Conservation (phyloP, 2,888 invertebrate species). For the Branchipolynoe longqiensis region DNA sequence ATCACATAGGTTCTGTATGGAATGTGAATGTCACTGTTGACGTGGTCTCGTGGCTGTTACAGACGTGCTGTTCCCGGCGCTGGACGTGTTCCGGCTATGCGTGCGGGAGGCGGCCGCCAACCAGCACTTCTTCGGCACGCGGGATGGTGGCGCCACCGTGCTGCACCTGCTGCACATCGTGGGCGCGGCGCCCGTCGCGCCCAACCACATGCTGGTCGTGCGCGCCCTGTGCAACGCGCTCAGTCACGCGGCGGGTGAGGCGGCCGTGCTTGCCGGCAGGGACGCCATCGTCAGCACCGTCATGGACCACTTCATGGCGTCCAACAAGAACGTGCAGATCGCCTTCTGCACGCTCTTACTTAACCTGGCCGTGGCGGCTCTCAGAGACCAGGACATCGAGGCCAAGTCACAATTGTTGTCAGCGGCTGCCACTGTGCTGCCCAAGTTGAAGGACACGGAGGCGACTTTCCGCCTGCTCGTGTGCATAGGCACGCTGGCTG, state of each 20-base stretch:
- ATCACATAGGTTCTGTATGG: no score
- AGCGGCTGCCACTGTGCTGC: conserved; percentile 72
- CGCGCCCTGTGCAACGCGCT: conserved; percentile 90
- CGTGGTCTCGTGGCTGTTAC: no score
- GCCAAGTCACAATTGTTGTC: conserved; percentile 75
- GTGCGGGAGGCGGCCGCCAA: conserved; percentile 88
- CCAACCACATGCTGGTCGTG: conserved; percentile 83
- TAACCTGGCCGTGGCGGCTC: conserved; percentile 86
- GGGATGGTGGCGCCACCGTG: conserved; percentile 79
- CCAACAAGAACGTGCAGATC: conserved; percentile 85
- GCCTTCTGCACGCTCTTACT: conserved; percentile 88
- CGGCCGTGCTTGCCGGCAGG: conserved; percentile 70
- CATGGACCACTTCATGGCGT: conserved; percentile 68
- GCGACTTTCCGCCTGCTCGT: conserved; percentile 90
- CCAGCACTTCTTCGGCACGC: conserved; percentile 82
- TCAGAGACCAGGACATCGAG: conserved; percentile 71
- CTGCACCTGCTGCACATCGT: conserved; percentile 82
- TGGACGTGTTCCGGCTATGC: conserved; percentile 93
- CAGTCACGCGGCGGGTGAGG: conserved; percentile 84
- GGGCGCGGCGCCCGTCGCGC: conserved; percentile 68
- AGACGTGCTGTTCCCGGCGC: conserved; percentile 92
- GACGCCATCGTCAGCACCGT: conserved; percentile 73
- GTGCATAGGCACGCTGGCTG: conserved; percentile 88
- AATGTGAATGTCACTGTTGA: no score
- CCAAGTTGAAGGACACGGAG: conserved; percentile 86